Evolutionary conservation across 2,888 invertebrate species (phyloP), one percentile per base, ranked within the genome.

Genomic region (Spodoptera littoralis): DNA sequence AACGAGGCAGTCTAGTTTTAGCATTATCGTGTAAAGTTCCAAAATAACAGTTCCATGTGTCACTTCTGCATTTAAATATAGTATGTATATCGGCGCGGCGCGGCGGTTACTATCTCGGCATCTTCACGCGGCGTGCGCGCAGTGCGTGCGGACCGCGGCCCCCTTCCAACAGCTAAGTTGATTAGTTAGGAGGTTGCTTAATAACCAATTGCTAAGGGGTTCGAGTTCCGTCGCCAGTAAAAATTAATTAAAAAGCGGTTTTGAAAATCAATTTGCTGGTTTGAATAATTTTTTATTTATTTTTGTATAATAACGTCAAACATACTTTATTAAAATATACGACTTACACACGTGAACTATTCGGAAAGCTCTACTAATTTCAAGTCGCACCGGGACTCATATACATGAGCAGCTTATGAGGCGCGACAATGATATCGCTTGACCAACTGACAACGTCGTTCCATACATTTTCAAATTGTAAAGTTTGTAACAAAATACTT

Each of bases 101-200:
- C 52, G 66, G 63, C 72, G 68, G 73, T 72, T 73, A 47, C 84
- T 93, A 94, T 93, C 93, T 79, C 81, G 82, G 81, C 74, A 93
- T 92, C 93, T 92, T 93, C 89, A 91, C 91, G 92, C 91, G 79
- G 86, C 71, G 73, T 72, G 72, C 84, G 77, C 82, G 77, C 82
- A 57, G 70, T 82, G 84, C 83, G 85, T 84, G 77, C 81, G 84
- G 84, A 73, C 84, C 77, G 84, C 84, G 63, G 62, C 30, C 76
- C 76, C 82, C 78, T 77, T 79, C 75, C 79, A 70, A 76, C 80
- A 77, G 73, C 73, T 72, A 66, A 73, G 73, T 75, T 81, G 79
- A 88, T 84, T 85, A 84, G 80, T 76, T 76, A 60, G 81, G 73
- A 79, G 73, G 75, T 73, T 81, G 81, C 80, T 76, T 81, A 77